Evolutionary conservation across 1,140 invertebrate species (phyloP).

Genomic region (Temnothorax longispinosus): DNA sequence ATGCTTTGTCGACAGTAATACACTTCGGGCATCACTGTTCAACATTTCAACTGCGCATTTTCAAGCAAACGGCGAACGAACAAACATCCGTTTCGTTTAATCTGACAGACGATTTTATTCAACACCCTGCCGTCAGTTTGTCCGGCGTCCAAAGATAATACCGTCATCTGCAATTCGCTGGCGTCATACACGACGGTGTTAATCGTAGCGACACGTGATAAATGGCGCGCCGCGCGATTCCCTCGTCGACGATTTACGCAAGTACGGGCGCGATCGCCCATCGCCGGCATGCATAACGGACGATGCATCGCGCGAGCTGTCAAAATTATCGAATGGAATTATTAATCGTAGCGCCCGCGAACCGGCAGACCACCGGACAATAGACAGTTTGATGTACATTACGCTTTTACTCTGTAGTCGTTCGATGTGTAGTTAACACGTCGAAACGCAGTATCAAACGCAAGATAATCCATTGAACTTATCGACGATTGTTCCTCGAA

Average conservation of each 20-base stretch:
- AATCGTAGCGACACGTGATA: slow-evolving; percentile 66
- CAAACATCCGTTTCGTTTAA: slow-evolving; percentile 45
- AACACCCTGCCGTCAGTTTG: slow-evolving; percentile 48
- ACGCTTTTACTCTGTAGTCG: slow-evolving; percentile 54
- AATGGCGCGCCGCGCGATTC: slow-evolving; percentile 59
- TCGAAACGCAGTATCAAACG: slow-evolving; percentile 30
- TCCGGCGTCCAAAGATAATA: slow-evolving; percentile 58
- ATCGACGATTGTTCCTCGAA: slow-evolving; percentile 9
- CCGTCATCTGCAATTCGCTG: slow-evolving; percentile 51
- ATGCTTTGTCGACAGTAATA: background rate
- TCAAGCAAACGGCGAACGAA: slow-evolving; percentile 24
- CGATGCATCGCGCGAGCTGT: slow-evolving; percentile 63
- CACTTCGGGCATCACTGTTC: background rate
- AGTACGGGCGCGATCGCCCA: slow-evolving; percentile 50
- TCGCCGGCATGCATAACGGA: slow-evolving; percentile 57
- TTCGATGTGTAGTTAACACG: slow-evolving; percentile 45
- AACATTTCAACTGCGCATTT: slow-evolving; percentile 10
- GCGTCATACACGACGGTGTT: slow-evolving; percentile 57
- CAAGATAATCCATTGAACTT: slow-evolving; percentile 42
- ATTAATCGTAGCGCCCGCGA: slow-evolving; percentile 60
- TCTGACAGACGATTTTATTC: slow-evolving; percentile 60
- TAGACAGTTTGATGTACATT: slow-evolving; percentile 40
- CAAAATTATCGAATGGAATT: slow-evolving; percentile 71
- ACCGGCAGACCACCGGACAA: slow-evolving; percentile 6
- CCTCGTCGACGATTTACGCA: slow-evolving; percentile 63